Evolutionary conservation across 2,113 vertebrate genomes (phyloP).

Genomic region (Hemibagrus wyckioides): DNA sequence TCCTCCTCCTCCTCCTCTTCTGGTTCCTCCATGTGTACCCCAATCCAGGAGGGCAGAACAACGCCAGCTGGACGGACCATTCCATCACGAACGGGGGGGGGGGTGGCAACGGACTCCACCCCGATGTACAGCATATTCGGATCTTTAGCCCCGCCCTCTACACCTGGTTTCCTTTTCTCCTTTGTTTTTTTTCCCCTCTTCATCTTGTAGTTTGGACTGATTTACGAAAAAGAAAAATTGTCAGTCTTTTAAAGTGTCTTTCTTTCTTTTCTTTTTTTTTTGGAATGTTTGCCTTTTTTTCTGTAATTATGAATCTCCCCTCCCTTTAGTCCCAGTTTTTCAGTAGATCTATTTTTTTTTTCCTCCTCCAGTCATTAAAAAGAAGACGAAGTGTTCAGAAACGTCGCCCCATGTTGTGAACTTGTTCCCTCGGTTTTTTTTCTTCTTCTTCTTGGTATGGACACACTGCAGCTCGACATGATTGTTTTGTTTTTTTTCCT

Average conservation of each 20-base stretch:
- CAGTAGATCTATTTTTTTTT: neutral
- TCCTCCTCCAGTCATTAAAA: neutral
- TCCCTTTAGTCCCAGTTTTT: neutral
- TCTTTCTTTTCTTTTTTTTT: slow-evolving; percentile 20
- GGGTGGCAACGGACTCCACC: slow-evolving; percentile 47
- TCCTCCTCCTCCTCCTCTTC: slow-evolving; percentile 21
- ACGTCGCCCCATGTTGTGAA: neutral
- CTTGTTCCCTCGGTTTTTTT: neutral
- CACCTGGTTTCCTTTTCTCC: neutral
- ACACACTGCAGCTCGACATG: slow-evolving; percentile 7
- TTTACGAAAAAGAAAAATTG: neutral
- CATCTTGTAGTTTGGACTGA: slow-evolving; percentile 25
- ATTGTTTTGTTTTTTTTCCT: slow-evolving; percentile 13
- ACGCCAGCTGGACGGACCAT: slow-evolving; percentile 46
- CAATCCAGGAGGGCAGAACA: slow-evolving; percentile 33
- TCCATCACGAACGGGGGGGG: slow-evolving; percentile 37
- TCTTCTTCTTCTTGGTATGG: neutral
- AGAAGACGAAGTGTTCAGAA: slow-evolving; percentile 10
- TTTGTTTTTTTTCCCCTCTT: neutral
- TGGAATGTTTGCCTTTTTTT: slow-evolving; percentile 34
- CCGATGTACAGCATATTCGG: slow-evolving; percentile 54
- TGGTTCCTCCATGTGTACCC: neutral
- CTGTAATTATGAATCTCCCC: slow-evolving; percentile 47
- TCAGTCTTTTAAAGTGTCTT: slow-evolving; percentile 36
- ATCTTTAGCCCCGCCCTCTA: slow-evolving; percentile 23